Percentiles rank a stretch among this genome's conserved stretches.
These are phyloP conservation scores for Opisthocomus hoazin DNA, from an alignment of 2,113 vertebrate genomes.

Conservation along the genomic window DNA sequence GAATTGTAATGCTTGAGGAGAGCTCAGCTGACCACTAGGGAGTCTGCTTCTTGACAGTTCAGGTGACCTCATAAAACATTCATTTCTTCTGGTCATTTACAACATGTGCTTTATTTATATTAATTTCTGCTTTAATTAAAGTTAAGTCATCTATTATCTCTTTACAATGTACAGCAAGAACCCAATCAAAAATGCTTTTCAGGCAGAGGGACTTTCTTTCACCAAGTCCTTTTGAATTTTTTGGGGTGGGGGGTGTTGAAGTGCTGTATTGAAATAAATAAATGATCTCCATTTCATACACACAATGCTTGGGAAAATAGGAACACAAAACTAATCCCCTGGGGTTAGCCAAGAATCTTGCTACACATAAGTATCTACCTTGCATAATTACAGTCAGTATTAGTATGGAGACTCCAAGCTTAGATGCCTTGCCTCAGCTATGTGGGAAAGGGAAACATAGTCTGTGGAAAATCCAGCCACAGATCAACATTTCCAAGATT, in stretches of 20 bases:
- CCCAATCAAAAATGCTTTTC: neutral
- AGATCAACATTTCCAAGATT: conserved; percentile 66
- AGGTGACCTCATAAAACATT: neutral
- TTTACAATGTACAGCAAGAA: neutral
- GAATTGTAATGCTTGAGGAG: neutral
- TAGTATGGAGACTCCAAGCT: neutral
- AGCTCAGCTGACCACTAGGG: neutral
- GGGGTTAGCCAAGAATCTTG: neutral
- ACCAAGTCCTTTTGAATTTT: neutral
- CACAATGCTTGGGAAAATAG: neutral
- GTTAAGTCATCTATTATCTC: neutral
- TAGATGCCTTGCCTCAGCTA: neutral
- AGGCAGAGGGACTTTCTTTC: neutral
- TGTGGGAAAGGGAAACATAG: neutral
- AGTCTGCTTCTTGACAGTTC: neutral
- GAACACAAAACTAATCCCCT: neutral
- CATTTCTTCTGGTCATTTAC: neutral
- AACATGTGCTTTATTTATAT: neutral
- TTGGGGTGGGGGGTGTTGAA: accelerated
- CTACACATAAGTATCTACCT: neutral
- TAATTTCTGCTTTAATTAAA: conserved; percentile 7
- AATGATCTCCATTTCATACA: neutral
- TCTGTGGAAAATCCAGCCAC: conserved; percentile 7
- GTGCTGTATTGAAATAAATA: neutral
- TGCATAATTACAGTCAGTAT: neutral